Evolutionary conservation across 2,113 vertebrate genomes (phyloP).

Genomic region (Notechis scutatus): DNA sequence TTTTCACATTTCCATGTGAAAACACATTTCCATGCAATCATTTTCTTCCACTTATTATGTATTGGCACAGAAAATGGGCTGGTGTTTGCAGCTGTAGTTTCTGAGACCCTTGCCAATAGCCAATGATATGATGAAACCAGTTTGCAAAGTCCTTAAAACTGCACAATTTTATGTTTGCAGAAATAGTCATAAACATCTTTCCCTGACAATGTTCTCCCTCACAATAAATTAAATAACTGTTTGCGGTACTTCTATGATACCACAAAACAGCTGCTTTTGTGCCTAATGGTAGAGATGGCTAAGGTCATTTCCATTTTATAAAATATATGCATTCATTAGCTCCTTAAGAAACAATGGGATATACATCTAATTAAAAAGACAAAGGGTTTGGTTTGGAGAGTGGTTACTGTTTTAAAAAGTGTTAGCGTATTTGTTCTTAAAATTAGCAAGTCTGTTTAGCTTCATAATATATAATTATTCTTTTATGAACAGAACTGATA

Average conservation of each 20-base stretch:
- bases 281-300: neutral
- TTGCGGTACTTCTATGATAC: neutral
- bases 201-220: neutral
- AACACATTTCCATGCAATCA: neutral
- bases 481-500: slow-evolving; percentile 37
- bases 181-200: neutral
- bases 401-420: neutral
- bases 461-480: neutral
- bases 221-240: neutral
- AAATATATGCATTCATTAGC: neutral
- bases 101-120: neutral
- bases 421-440: neutral
- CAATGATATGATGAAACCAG: neutral
- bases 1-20: neutral
- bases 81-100: neutral
- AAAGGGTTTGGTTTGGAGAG: slow-evolving; percentile 36
- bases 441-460: slow-evolving; percentile 24
- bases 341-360: neutral
- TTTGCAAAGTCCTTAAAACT: neutral
- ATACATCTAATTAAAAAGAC: neutral
- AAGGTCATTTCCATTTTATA: neutral
- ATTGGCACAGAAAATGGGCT: neutral
- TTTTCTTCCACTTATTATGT: neutral
- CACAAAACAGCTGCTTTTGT: neutral
- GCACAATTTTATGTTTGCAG: neutral